Conservation (phyloP, 2,113 vertebrate genomes). For the Anoura caudifer region DNA sequence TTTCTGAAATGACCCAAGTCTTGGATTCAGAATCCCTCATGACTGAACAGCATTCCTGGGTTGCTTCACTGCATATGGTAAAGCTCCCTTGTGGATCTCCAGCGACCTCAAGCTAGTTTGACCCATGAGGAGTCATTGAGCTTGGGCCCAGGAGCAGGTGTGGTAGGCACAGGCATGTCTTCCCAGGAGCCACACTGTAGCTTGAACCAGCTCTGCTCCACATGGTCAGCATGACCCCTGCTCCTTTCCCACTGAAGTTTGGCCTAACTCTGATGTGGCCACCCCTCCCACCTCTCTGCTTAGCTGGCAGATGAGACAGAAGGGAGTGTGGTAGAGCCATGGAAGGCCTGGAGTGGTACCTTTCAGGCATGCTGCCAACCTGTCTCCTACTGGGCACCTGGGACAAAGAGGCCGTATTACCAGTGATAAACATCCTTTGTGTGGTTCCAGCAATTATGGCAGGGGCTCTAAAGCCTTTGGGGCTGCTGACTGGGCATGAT, state of each 20-base stretch:
- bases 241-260: not conserved
- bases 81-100: not conserved
- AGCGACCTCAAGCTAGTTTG: not conserved
- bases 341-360: not conserved
- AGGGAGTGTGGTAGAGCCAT: not conserved
- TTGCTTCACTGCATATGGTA: not conserved
- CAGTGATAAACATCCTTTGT: not conserved
- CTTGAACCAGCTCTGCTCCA: not conserved
- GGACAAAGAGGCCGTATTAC: not conserved
- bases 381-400: not conserved
- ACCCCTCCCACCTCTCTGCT: not conserved
- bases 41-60: not conserved
- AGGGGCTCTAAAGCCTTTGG: too few species aligned
- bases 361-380: not conserved
- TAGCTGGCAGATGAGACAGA: not conserved
- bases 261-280: not conserved
- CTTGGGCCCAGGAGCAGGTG: not conserved
- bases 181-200: not conserved
- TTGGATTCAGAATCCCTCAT: not conserved
- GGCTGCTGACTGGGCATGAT: not conserved
- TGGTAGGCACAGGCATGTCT: not conserved
- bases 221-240: not conserved
- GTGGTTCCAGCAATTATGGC: not conserved
- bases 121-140: not conserved
- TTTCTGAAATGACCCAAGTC: not conserved